phyloP scores from a whole-genome alignment of 2,113 vertebrate genomes.

The Heptranchias perlo region DNA sequence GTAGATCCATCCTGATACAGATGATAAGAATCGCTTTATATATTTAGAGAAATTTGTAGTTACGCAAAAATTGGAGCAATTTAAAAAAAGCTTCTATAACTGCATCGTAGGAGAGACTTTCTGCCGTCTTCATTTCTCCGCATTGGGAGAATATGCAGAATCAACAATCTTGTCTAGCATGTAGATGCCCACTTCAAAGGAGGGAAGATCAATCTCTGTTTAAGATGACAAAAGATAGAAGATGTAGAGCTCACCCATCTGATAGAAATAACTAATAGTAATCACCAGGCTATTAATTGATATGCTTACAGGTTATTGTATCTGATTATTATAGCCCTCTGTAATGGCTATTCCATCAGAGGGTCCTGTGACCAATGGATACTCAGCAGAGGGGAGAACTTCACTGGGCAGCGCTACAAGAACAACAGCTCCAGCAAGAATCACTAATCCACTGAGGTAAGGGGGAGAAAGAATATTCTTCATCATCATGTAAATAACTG shows the following conservation, averaged over 20 bases:
- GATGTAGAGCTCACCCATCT: background rate
- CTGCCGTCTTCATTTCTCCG: background rate
- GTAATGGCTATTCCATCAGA: background rate
- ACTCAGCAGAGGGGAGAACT: background rate
- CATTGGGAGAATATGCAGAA: background rate
- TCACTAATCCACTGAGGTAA: background rate
- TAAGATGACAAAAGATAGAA: background rate
- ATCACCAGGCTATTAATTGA: background rate
- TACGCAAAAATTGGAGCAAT: too few species aligned
- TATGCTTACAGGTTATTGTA: too few species aligned
- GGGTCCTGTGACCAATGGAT: background rate
- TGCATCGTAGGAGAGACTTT: background rate
- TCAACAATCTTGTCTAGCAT: background rate
- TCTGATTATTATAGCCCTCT: background rate
- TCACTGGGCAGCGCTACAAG: background rate
- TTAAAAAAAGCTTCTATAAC: background rate
- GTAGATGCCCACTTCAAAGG: background rate
- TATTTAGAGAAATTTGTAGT: too few species aligned
- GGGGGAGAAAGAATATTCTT: background rate
- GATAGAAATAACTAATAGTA: background rate
- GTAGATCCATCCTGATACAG: too few species aligned
- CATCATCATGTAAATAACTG: background rate
- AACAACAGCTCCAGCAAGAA: background rate
- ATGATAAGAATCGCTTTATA: too few species aligned
- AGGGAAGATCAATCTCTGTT: background rate